phyloP scores from a whole-genome alignment of 2,113 vertebrate genomes.

The Prionailurus bengalensis region DNA sequence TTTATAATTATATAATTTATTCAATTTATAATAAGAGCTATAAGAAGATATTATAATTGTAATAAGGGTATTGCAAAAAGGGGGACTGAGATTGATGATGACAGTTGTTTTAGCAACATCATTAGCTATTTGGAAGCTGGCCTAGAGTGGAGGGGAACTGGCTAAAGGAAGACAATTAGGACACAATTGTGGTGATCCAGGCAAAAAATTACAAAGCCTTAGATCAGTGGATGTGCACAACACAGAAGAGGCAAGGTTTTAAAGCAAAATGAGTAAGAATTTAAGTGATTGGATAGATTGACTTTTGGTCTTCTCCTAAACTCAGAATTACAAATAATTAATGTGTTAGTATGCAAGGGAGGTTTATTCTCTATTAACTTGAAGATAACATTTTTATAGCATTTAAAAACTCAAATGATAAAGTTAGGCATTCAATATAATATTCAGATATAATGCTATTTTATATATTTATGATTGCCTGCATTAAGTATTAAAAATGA shows the following conservation, averaged over 20 bases:
- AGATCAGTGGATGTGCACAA: not conserved
- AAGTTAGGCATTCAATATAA: not conserved
- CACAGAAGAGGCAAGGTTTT: not conserved
- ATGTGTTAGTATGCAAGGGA: not conserved
- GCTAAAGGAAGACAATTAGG: not conserved
- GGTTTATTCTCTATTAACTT: conserved; percentile 16
- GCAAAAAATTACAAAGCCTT: not conserved
- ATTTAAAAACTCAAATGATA: not conserved
- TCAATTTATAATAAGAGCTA: not conserved
- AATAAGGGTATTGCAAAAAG: not conserved
- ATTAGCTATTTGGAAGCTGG: not conserved
- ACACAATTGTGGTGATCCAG: not conserved
- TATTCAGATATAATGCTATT: conserved; percentile 16
- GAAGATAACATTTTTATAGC: not conserved
- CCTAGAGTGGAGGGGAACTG: not conserved
- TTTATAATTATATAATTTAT: too few relatives aligned
- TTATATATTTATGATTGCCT: conserved; percentile 38
- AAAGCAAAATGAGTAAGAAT: not conserved
- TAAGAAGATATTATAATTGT: not conserved
- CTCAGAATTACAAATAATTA: not conserved
- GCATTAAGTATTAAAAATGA: not conserved
- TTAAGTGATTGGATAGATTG: not conserved
- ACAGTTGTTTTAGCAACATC: not conserved
- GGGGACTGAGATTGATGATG: not conserved
- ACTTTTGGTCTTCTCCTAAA: not conserved